These are phyloP conservation scores for Deilephila porcellus DNA, from an alignment of 2,888 invertebrate species.

Conservation along the genomic window DNA sequence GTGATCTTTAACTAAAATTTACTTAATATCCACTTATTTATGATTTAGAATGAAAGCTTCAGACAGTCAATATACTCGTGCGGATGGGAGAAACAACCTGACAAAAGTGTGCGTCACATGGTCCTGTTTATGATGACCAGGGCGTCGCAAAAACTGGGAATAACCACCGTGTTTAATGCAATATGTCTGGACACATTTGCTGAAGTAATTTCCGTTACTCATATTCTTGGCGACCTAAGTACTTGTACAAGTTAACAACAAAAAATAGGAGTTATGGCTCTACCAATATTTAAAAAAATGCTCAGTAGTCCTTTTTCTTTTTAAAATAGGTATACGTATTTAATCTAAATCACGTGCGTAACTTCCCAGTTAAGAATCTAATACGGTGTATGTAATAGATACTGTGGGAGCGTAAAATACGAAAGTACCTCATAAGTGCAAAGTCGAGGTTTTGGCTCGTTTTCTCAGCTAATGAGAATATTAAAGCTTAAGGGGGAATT, in stretches of 20 bases:
- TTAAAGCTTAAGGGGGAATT: background rate
- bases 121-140: constrained; percentile 69
- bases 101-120: constrained; percentile 53
- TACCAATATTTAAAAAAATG: too few species aligned
- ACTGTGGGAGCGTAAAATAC: background rate
- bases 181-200: constrained; percentile 69
- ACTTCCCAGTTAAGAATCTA: constrained; percentile 31
- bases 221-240: too few species aligned
- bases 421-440: background rate
- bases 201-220: constrained; percentile 48
- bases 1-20: background rate
- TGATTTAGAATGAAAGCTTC: constrained; percentile 58
- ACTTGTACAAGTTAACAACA: too few species aligned
- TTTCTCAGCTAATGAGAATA: constrained; percentile 13
- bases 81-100: constrained; percentile 63
- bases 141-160: constrained; percentile 57
- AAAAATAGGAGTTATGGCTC: too few species aligned
- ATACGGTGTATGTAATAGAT: background rate
- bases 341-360: too few species aligned
- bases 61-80: constrained; percentile 66
- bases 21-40: background rate
- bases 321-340: too few species aligned
- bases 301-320: too few species aligned
- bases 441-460: constrained; percentile 12
- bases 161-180: constrained; percentile 64